phyloP scores from a whole-genome alignment of 1,140 invertebrate species.

The Philotrypesis tridentata region DNA sequence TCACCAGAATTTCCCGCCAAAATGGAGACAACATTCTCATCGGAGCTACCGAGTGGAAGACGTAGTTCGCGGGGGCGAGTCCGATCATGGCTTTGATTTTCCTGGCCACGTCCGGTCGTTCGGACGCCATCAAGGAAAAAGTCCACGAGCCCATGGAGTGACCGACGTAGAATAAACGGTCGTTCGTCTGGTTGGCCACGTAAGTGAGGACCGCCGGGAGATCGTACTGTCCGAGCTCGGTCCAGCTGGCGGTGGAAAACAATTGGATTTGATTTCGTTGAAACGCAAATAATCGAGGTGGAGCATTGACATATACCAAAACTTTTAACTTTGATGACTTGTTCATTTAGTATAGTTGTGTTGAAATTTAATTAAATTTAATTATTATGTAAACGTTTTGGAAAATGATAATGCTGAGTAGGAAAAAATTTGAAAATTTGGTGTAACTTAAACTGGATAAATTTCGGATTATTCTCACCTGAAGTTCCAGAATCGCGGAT shows the following conservation, averaged over 20 bases:
- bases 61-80: slow-evolving; percentile 84
- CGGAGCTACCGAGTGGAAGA: slow-evolving; percentile 81
- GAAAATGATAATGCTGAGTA: too few species aligned
- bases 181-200: slow-evolving; percentile 50
- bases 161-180: slow-evolving; percentile 73
- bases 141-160: slow-evolving; percentile 79
- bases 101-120: slow-evolving; percentile 72
- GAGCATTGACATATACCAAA: too few species aligned
- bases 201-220: slow-evolving; percentile 77
- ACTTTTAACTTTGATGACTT: too few species aligned
- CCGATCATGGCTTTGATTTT: slow-evolving; percentile 76
- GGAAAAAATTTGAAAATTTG: neutral
- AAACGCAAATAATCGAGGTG: too few species aligned
- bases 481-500: slow-evolving; percentile 80
- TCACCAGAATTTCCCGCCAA: slow-evolving; percentile 75
- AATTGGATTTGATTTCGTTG: neutral
- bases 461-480: slow-evolving; percentile 30
- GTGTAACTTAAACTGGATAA: neutral
- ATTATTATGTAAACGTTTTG: too few species aligned
- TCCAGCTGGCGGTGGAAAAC: slow-evolving; percentile 50
- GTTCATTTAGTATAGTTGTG: too few species aligned
- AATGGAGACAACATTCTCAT: slow-evolving; percentile 77
- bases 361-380: too few species aligned
- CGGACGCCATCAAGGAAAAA: slow-evolving; percentile 77
- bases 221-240: slow-evolving; percentile 78